Evolutionary conservation across 2,797 vertebrate species (phyloP).

Genomic region (Tadarida brasiliensis): DNA sequence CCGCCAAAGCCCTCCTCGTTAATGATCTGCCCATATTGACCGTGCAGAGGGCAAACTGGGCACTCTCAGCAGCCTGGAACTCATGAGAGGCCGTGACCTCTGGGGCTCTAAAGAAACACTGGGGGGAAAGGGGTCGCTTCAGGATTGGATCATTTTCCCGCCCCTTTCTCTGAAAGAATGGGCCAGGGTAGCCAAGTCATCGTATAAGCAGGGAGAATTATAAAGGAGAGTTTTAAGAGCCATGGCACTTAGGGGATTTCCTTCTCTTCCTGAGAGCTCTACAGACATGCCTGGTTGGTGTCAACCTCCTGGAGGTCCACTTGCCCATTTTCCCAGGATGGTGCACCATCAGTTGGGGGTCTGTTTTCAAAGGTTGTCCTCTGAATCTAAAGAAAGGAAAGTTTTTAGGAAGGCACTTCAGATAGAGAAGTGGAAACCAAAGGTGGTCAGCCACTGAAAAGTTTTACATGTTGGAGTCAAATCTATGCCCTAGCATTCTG

Average conservation of each 20-base stretch:
- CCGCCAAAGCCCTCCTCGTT: background rate
- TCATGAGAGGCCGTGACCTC: background rate
- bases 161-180: background rate
- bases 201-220: background rate
- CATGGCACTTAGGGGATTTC: background rate
- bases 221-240: background rate
- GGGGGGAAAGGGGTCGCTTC: background rate
- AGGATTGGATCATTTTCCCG: background rate
- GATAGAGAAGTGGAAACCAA: background rate
- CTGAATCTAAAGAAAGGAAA: background rate
- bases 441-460: background rate
- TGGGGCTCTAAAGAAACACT: background rate
- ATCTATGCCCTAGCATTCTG: background rate
- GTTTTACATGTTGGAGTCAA: background rate
- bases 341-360: fast-evolving
- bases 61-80: background rate
- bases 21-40: background rate
- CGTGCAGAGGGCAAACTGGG: background rate
- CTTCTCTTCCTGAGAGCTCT: background rate
- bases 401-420: background rate
- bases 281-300: background rate
- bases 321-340: background rate
- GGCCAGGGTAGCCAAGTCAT: background rate
- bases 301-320: background rate
- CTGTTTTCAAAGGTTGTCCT: background rate